A percentile compares a stretch with the other conserved stretches of the same genome.
These are phyloP conservation scores for Eulemur coronatus DNA, from an alignment of 2,797 vertebrate genomes.

Conservation along the genomic window DNA sequence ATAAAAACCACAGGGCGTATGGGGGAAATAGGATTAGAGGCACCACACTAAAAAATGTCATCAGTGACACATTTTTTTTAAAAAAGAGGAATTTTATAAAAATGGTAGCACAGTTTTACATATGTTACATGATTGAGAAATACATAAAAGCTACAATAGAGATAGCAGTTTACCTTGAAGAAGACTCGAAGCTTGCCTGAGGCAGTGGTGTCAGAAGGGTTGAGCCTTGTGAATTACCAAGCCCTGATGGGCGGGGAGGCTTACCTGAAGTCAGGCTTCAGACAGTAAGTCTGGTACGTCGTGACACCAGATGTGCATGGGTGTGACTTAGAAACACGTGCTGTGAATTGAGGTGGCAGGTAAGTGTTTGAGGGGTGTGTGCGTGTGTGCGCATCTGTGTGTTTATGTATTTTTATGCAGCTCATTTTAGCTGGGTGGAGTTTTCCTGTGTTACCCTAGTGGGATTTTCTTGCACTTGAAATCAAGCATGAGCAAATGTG, in stretches of 20 bases:
- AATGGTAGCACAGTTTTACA: not conserved
- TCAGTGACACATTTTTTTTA: not conserved
- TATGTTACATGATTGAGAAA: not conserved
- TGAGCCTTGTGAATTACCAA: not conserved
- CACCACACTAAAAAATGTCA: not conserved
- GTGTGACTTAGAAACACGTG: too few species aligned
- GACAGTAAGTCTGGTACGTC: too few species aligned
- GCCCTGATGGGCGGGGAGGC: fast-evolving
- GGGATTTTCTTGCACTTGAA: not conserved
- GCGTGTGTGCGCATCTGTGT: not conserved
- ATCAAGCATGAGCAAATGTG: not conserved
- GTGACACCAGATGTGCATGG: not conserved
- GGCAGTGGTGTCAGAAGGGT: not conserved
- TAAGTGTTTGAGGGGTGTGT: not conserved
- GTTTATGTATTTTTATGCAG: not conserved
- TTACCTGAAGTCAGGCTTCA: not conserved
- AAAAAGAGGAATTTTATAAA: not conserved
- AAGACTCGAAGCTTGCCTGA: not conserved
- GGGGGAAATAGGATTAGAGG: not conserved
- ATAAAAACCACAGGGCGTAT: not conserved
- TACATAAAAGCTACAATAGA: not conserved
- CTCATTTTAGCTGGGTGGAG: not conserved
- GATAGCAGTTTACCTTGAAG: not conserved
- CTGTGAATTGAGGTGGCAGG: not conserved
- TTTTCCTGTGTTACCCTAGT: not conserved